Base-by-base conservation (phyloP, 2,113 vertebrate genomes). In the Psittacula cyanocephala region DNA sequence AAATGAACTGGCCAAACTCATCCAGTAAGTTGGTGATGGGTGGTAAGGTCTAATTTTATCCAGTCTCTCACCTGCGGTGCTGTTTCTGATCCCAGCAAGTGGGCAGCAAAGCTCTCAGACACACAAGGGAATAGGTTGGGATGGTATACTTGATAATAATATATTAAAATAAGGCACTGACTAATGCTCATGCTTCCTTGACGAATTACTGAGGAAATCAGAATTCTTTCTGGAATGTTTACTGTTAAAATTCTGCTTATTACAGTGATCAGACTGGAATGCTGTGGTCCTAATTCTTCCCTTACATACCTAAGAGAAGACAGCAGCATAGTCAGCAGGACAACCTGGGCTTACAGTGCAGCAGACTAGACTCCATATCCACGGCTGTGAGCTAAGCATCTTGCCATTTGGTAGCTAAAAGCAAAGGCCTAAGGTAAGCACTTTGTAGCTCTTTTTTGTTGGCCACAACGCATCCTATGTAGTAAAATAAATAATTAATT, bases 61-160 rank as follows among this genome's bases (percentile, higher is more conserved):
- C 37, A 24, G 39, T 12, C 44, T 35, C 41, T 64, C 46, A 47
- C 13, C 16, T 28, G 35, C 17, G 47, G 28, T 43, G 69, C 18
- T 67, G 28, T 18, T 75, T 33, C 52, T 50, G 18, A 44, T 29
- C 55, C 65, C 4, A 5, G 11, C 0, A 0, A 59, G 31, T 1
- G 7, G 46, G 43, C 50, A 75, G 39, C n/a, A 59, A 57, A 75
- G 33, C 31, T 77, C 41, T 39, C 44, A 13, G 11, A 24, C n/a
- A 39, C 13, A 24, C 19, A 53, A 1, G 8, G 39, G 29, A 84
- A 78, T 13, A 67, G 12, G 39, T 0, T 68, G 62, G 39, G 35
- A 13, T 43, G 33, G 9, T 3, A 47, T 17, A 44, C 13, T 7
- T 75, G 55, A 41, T 24, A 67, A 49, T 13, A 80, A 74, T 8